A percentile compares a stretch with the other conserved stretches of the same genome.
phyloP scores from a whole-genome alignment of 1,140 invertebrate species.

The Lepidostoma basale region DNA sequence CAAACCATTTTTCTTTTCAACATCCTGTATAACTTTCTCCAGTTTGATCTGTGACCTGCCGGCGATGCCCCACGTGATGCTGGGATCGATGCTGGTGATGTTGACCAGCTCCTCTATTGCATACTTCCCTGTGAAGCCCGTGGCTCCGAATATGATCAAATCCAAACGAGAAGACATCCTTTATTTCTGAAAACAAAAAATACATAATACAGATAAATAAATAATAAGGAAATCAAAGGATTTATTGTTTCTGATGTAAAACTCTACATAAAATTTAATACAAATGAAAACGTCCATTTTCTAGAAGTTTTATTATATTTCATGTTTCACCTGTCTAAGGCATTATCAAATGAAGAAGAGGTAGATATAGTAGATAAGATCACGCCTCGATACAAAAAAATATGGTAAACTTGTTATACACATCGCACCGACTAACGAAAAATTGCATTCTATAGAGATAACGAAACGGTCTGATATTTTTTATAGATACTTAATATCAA shows the following conservation, averaged over 20 bases:
- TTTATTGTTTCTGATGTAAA: too few relatives aligned
- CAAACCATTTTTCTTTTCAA: conserved; percentile 62
- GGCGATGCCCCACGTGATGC: conserved; percentile 54
- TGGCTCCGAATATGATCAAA: conserved; percentile 57
- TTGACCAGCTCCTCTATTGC: conserved; percentile 49
- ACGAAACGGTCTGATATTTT: too few relatives aligned
- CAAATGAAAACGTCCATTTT: neutral
- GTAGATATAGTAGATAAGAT: too few relatives aligned
- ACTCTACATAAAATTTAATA: neutral
- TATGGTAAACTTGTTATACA: too few relatives aligned
- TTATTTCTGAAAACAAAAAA: neutral
- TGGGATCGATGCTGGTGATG: conserved; percentile 48
- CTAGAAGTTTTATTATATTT: neutral
- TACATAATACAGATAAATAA: neutral
- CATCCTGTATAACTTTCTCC: conserved; percentile 67
- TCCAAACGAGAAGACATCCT: conserved; percentile 48
- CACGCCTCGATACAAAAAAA: too few relatives aligned
- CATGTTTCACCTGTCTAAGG: neutral
- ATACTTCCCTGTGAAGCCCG: conserved; percentile 55
- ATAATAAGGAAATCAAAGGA: too few relatives aligned
- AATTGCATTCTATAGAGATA: too few relatives aligned
- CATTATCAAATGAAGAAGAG: neutral
- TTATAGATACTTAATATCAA: too few relatives aligned
- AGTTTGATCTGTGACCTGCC: conserved; percentile 69
- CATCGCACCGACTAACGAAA: too few relatives aligned